Percentiles rank a stretch among this genome's conserved stretches.
Evolutionary conservation across 2,113 vertebrate species (phyloP).

Genomic region (Rhipidura dahli): DNA sequence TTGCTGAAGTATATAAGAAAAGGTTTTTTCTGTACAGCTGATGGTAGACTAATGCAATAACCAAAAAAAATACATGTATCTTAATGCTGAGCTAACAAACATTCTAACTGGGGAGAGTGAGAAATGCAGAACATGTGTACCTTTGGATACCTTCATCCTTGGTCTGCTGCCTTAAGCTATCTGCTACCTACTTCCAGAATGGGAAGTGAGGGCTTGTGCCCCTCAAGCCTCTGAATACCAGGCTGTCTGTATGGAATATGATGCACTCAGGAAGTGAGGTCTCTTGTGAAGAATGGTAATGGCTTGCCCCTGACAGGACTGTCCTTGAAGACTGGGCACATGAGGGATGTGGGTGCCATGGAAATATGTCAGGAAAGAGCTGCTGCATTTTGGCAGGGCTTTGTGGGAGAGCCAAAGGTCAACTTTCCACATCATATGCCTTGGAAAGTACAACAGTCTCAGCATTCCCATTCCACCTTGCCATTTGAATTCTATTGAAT

Average conservation of each 20-base stretch:
- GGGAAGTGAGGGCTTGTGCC: too few species aligned
- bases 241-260: background rate
- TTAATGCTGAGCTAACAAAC: background rate
- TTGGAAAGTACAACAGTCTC: background rate
- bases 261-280: background rate
- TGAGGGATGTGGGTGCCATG: background rate
- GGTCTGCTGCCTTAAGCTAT: background rate
- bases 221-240: background rate
- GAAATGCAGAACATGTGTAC: background rate
- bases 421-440: background rate
- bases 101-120: background rate
- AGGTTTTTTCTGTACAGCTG: background rate
- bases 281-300: background rate
- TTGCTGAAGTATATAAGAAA: conserved; percentile 17
- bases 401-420: background rate
- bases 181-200: background rate
- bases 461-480: background rate
- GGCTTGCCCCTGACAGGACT: background rate
- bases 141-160: background rate
- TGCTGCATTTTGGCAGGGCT: background rate
- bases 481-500: background rate
- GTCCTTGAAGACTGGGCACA: background rate
- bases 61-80: background rate
- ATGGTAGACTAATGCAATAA: background rate
- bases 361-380: background rate